A percentile compares a stretch with the other conserved stretches of the same genome.
phyloP scores from a whole-genome alignment of 1,140 invertebrate species.

The Papilio machaon region DNA sequence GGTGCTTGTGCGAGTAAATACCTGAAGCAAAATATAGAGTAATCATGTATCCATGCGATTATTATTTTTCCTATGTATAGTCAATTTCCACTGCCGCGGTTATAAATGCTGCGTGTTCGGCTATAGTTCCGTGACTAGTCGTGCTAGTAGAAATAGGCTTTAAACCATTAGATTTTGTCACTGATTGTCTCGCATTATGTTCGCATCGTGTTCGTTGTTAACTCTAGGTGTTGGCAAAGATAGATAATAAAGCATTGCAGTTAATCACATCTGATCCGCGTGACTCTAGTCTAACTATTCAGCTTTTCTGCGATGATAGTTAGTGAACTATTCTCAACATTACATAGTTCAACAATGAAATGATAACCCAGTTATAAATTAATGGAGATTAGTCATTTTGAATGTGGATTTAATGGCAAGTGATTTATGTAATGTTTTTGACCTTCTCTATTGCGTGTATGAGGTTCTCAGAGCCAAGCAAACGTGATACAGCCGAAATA shows the following conservation, averaged over 20 bases:
- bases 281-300: too few relatives aligned
- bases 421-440: slow-evolving; percentile 27
- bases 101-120: too few relatives aligned
- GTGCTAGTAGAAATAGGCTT: too few relatives aligned
- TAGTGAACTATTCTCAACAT: background rate
- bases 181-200: too few relatives aligned
- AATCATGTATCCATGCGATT: background rate
- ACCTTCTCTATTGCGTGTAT: slow-evolving; percentile 10
- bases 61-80: background rate
- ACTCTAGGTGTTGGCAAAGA: too few relatives aligned
- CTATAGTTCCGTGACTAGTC: too few relatives aligned
- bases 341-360: slow-evolving; percentile 4
- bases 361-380: background rate
- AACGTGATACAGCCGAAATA: slow-evolving; percentile 14
- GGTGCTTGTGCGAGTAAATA: slow-evolving; percentile 75
- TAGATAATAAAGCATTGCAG: too few relatives aligned
- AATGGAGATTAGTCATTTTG: slow-evolving; percentile 21
- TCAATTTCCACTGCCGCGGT: too few relatives aligned
- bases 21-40: slow-evolving; percentile 53
- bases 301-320: too few relatives aligned
- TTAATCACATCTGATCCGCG: too few relatives aligned
- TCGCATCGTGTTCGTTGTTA: too few relatives aligned
- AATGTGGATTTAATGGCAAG: slow-evolving; percentile 12
- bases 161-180: too few relatives aligned
- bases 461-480: slow-evolving; percentile 7